Evolutionary conservation across 2,113 vertebrate species (phyloP), one percentile per base, ranked within the genome.

Genomic region (Poeciliopsis retropinna): DNA sequence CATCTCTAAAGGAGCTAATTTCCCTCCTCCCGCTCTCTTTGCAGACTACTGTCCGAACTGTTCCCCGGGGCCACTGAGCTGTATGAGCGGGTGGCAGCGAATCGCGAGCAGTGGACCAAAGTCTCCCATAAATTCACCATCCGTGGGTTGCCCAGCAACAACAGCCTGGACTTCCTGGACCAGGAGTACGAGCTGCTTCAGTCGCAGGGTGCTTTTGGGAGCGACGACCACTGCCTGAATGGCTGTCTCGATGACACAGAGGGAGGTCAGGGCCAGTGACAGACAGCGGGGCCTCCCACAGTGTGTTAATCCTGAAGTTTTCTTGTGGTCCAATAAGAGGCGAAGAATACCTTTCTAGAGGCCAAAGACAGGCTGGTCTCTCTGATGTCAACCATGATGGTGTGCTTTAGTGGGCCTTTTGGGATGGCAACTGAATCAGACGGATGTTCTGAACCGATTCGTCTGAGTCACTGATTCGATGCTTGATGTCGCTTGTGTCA

Each of bases 71-170:
- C 97, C 0, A 81, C 94, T 0, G 96, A 98, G 90, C 95, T 98
- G 37, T 98, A 97, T 0, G 97, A 98, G 85, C 87, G 96, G 0
- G 98, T 99, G 85, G 95, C 96, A 28, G 95, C 97, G 32, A 99
- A 99, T 89, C 94, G 97, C 7, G 97, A 97, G 90, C 97, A 98
- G 89, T 99, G 98, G 98, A 96, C 95, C 74, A 97, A 97, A 85
- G 97, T 99, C 41, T 98, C 97, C 13, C 96, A 99, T 93, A 99
- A 97, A 71, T 99, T 98, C 95, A 98, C 96, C 90, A 96, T 98
- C 88, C 93, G 97, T 0, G 98, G 98, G 2, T 91, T 99, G 87
- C 98, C 98, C 1, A 99, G 97, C 87, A 97, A 98, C 96, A 99
- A 99, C 92, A 98, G 97, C 2, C 90, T 99, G 87, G 98, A 99